Percentiles rank a stretch among this genome's conserved stretches.
Evolutionary conservation across 2,797 vertebrate genomes (phyloP).

Genomic region (Gymnothorax javanicus): DNA sequence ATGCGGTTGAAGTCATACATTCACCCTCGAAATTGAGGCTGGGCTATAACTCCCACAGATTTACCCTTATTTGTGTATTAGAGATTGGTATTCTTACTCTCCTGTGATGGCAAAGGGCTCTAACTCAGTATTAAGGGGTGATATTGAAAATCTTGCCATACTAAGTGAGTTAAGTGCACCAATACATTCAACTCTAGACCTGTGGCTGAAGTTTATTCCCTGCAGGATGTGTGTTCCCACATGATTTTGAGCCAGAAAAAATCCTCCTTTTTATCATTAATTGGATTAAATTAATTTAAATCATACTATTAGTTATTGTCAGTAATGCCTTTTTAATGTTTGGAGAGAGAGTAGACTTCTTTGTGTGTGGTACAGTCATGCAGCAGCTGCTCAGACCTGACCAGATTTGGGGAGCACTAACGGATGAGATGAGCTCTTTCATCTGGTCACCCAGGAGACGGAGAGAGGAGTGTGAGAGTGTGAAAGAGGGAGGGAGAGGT

Average conservation of each 20-base stretch:
- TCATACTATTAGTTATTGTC: not conserved
- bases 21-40: not conserved
- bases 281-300: not conserved
- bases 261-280: not conserved
- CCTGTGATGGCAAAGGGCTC: not conserved
- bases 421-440: not conserved
- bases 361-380: not conserved
- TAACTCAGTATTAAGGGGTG: not conserved
- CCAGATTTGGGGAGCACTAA: not conserved
- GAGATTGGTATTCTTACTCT: not conserved
- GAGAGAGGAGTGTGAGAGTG: not conserved
- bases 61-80: not conserved
- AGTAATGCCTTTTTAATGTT: not conserved
- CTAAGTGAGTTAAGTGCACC: not conserved
- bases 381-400: not conserved
- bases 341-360: not conserved
- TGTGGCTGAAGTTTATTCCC: not conserved
- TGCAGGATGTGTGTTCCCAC: not conserved
- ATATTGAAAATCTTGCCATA: not conserved
- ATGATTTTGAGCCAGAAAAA: not conserved
- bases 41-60: not conserved
- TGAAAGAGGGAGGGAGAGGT: not conserved
- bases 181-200: not conserved
- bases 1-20: not conserved
- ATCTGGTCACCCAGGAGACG: not conserved